Conservation (phyloP, 2,113 vertebrate genomes). For the Chelonoidis abingdonii region DNA sequence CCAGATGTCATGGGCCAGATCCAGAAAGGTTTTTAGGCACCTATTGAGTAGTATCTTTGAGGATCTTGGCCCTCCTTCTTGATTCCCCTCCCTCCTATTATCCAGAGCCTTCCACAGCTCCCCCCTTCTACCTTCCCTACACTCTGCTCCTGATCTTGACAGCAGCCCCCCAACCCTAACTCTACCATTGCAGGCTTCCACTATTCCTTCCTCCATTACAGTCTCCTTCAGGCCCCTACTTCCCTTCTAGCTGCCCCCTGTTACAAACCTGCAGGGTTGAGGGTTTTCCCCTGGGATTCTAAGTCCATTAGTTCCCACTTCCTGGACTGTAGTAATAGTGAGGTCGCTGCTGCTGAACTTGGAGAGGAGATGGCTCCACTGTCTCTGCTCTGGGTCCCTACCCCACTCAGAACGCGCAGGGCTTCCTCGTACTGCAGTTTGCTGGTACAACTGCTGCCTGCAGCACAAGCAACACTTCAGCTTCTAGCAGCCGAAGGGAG, state of each 20-base stretch:
- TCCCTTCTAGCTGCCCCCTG: not conserved
- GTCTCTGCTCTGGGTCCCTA: not conserved
- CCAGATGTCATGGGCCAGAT: not conserved
- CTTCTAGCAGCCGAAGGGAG: not conserved
- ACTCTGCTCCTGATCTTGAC: not conserved
- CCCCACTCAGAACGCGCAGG: not conserved
- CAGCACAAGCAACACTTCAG: not conserved
- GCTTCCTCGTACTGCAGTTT: not conserved
- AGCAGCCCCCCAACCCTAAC: too few species aligned
- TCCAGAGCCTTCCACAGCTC: not conserved
- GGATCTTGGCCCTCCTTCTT: not conserved
- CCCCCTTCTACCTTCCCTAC: not conserved
- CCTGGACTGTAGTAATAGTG: not conserved
- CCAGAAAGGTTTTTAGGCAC: not conserved
- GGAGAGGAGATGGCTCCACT: not conserved
- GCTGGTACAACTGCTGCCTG: not conserved
- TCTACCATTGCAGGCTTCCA: not conserved
- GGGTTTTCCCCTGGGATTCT: not conserved
- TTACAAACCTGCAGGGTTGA: not conserved
- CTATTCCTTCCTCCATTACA: not conserved
- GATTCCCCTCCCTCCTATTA: not conserved
- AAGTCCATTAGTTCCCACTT: not conserved
- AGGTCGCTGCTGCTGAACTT: not conserved
- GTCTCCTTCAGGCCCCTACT: not conserved
- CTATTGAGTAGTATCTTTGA: not conserved